These are phyloP conservation scores for Drosophila stalkeri DNA, from an alignment of 2,888 invertebrate species.

Conservation along the genomic window DNA sequence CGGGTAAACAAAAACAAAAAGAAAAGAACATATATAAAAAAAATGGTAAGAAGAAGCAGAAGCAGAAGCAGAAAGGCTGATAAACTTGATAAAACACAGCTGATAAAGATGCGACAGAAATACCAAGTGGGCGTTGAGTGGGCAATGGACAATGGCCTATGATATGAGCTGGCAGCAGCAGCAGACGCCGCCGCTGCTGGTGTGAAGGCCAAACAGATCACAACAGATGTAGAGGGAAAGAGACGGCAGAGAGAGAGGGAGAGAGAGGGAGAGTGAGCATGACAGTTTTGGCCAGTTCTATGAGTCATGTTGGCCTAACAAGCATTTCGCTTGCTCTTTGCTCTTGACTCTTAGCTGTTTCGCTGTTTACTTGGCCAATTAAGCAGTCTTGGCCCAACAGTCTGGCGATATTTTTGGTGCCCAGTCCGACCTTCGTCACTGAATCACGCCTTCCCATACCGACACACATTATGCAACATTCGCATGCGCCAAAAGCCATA, in stretches of 20 bases:
- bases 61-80: slow-evolving; percentile 25
- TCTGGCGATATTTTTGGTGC: slow-evolving; percentile 15
- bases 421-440: slow-evolving; percentile 29
- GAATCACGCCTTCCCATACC: slow-evolving; percentile 39
- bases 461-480: slow-evolving; percentile 63
- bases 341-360: slow-evolving; percentile 14
- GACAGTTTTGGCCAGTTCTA: slow-evolving; percentile 28
- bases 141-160: slow-evolving; percentile 17
- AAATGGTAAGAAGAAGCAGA: not conserved
- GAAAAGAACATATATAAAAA: not conserved
- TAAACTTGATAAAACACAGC: slow-evolving; percentile 31
- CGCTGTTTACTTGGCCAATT: slow-evolving; percentile 37
- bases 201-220: slow-evolving; percentile 45
- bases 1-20: slow-evolving; percentile 38
- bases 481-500: slow-evolving; percentile 65
- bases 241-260: not conserved
- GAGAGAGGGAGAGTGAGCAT: not conserved
- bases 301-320: slow-evolving; percentile 37
- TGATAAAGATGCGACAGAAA: slow-evolving; percentile 20
- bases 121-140: slow-evolving; percentile 26
- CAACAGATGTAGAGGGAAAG: not conserved
- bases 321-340: not conserved
- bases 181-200: slow-evolving; percentile 15
- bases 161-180: slow-evolving; percentile 1
- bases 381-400: slow-evolving; percentile 4